Evolutionary conservation across 2,797 vertebrate genomes (phyloP), one percentile per base, ranked within the genome.

Genomic region (Pipistrellus nathusii): DNA sequence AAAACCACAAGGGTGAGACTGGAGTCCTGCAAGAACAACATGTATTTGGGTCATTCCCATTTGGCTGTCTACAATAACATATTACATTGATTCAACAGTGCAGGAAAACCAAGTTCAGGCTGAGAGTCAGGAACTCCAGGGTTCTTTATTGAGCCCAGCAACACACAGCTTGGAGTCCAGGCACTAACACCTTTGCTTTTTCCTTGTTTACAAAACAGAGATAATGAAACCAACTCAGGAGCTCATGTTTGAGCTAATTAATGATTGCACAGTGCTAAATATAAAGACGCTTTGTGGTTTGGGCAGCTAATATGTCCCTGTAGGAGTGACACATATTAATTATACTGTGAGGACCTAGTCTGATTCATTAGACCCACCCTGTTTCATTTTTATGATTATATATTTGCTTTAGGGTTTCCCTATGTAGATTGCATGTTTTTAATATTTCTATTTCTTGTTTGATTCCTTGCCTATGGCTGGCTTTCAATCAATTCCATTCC

Each of bases 211-310:
- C 81, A 91, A 95, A 96, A 73, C 93, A 96, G 23, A 68, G 87
- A 94, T 97, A 96, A 97, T 97, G 91, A 97, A 30, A 96, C 77
- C 87, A 95, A 89, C 94, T 91, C 69, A 75, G 41, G 78, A 53
- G 53, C n/a, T 95, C 18, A 0, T 41, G 32, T 64, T 57, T 88
- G 92, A 82, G 59, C 62, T 97, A 95, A 97, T 94, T 95, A 95
- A 83, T 73, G 53, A 94, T 88, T 90, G 82, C 17, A 69, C 1
- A 1, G 18, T 62, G 77, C 84, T 94, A 77, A 88, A 64, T 62
- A 87, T 73, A 93, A 85, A 76, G 68, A 88, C 15, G 86, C 53
- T 93, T 89, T 88, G 11, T 32, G 48, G 80, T 57, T 72, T 14
- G 44, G 23, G 80, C 68, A 93, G 83, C 69, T 30, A n/a, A 77